A percentile compares a stretch with the other conserved stretches of the same genome.
Evolutionary conservation across 2,888 invertebrate species (phyloP).

Genomic region (Phlogophora meticulosa): DNA sequence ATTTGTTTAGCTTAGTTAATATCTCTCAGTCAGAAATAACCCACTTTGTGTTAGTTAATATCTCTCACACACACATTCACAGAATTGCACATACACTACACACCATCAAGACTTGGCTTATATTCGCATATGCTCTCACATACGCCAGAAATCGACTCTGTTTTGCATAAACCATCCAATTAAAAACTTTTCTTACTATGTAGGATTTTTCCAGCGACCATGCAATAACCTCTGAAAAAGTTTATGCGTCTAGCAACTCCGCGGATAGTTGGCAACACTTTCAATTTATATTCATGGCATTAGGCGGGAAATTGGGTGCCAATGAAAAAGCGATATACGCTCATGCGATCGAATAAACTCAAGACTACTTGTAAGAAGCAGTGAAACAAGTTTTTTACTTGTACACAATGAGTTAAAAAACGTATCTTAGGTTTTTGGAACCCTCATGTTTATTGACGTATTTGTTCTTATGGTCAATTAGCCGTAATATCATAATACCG

Average conservation of each 20-base stretch:
- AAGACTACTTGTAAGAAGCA: conserved; percentile 56
- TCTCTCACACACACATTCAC: too few relatives aligned
- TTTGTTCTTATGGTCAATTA: background rate
- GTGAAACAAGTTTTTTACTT: background rate
- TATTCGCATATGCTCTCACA: background rate
- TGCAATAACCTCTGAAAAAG: conserved; percentile 33
- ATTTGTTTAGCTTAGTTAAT: too few relatives aligned
- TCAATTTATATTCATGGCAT: conserved; percentile 76
- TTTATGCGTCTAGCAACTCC: conserved; percentile 48
- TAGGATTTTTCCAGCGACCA: conserved; percentile 18
- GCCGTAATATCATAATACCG: too few relatives aligned
- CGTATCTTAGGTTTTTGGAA: background rate
- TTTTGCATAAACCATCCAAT: conserved; percentile 8
- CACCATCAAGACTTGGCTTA: too few relatives aligned
- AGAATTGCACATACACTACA: too few relatives aligned
- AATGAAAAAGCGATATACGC: conserved; percentile 83
- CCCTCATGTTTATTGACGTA: background rate
- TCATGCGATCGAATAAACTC: conserved; percentile 68
- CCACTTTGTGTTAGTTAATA: too few relatives aligned
- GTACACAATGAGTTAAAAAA: background rate
- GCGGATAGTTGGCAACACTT: conserved; percentile 56
- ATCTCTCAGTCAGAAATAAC: too few relatives aligned
- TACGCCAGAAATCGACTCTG: background rate
- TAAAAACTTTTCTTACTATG: conserved; percentile 28
- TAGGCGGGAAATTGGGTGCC: conserved; percentile 77